Conservation (phyloP, 2,888 invertebrate species). For the Ypsolopha sequella region DNA sequence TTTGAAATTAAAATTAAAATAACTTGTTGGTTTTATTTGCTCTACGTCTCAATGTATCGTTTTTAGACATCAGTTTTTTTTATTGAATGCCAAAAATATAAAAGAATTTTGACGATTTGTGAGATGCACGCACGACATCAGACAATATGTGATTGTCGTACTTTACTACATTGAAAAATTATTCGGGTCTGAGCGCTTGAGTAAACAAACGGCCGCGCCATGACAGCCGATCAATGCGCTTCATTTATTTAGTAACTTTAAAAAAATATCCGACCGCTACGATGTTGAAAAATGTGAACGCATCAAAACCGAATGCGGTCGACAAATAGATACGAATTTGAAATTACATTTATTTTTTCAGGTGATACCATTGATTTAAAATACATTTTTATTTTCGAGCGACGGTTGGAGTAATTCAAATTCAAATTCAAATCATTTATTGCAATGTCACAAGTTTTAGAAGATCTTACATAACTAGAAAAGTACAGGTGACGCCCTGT, state of each 20-base stretch:
- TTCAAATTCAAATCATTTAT: too few relatives aligned
- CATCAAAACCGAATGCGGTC: not conserved
- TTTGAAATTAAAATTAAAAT: slow-evolving; percentile 11
- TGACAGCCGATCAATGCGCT: slow-evolving; percentile 56
- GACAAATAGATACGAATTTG: slow-evolving; percentile 11
- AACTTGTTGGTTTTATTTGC: not conserved
- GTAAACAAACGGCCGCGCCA: slow-evolving; percentile 41
- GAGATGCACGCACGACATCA: slow-evolving; percentile 11
- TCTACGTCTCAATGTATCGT: too few relatives aligned
- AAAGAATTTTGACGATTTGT: too few relatives aligned
- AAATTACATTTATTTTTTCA: slow-evolving; percentile 27
- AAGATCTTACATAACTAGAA: too few relatives aligned
- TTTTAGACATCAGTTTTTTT: too few relatives aligned
- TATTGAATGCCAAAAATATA: too few relatives aligned
- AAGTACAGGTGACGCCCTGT: too few relatives aligned
- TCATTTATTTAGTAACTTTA: slow-evolving; percentile 64
- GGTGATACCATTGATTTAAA: too few relatives aligned
- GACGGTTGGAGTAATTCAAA: too few relatives aligned
- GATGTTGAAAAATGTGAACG: slow-evolving; percentile 10
- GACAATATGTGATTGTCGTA: slow-evolving; percentile 37
- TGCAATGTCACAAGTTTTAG: too few relatives aligned
- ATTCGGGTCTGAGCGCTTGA: slow-evolving; percentile 19
- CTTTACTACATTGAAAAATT: slow-evolving; percentile 22
- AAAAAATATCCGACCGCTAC: slow-evolving; percentile 39
- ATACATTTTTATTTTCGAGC: not conserved